A percentile compares a stretch with the other conserved stretches of the same genome.
These are phyloP conservation scores for Atopsyche davidsoni DNA, from an alignment of 1,140 invertebrate species.

Conservation along the genomic window DNA sequence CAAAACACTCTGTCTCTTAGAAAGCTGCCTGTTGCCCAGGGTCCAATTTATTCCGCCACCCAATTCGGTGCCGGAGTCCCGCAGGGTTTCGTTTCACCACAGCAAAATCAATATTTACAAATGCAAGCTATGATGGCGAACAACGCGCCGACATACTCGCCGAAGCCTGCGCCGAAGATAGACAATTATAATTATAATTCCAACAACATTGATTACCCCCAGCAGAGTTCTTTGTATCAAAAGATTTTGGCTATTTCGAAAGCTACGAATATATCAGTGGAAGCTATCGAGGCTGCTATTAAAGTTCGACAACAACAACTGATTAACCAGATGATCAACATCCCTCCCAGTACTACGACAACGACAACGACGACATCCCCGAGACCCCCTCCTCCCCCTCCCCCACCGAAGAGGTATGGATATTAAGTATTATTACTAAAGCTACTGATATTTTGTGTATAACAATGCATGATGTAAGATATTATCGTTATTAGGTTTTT, in stretches of 20 bases:
- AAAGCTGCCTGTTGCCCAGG: conserved; percentile 27
- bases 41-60: conserved; percentile 11
- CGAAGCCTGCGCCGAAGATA: conserved; percentile 42
- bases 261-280: conserved; percentile 67
- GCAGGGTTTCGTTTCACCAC: too few species aligned
- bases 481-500: too few species aligned
- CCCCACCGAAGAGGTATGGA: conserved; percentile 35
- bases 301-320: conserved; percentile 61
- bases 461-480: too few species aligned
- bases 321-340: conserved; percentile 50
- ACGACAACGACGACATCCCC: conserved; percentile 46
- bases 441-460: too few species aligned
- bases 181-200: conserved; percentile 41
- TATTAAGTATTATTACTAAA: too few species aligned
- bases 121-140: too few species aligned
- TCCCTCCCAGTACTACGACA: conserved; percentile 42
- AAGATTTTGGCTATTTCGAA: conserved; percentile 47
- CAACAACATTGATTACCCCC: conserved; percentile 40
- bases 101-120: too few species aligned
- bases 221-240: conserved; percentile 32
- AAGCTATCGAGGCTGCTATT: conserved; percentile 66
- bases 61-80: too few species aligned
- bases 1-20: conserved; percentile 33
- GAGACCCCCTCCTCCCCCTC: conserved; percentile 39
- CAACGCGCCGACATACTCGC: conserved; percentile 4